phyloP scores from a whole-genome alignment of 2,797 vertebrate species.

The Chiroxiphia lanceolata region DNA sequence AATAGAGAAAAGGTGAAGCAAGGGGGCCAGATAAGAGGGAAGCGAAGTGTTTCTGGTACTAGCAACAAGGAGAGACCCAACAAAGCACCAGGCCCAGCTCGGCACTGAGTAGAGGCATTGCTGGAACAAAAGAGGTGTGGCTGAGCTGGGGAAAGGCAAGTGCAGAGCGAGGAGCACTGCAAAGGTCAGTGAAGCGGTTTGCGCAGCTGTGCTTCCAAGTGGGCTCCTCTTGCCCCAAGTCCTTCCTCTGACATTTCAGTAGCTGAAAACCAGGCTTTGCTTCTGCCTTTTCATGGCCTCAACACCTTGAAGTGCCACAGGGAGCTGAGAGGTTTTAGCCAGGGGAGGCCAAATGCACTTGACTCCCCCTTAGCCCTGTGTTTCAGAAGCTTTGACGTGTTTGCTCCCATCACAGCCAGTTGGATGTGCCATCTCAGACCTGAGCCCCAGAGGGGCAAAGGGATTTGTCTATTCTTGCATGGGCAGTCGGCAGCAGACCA shows the following conservation, averaged over 20 bases:
- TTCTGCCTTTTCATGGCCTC: neutral
- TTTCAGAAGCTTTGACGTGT: neutral
- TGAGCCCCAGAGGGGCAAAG: neutral
- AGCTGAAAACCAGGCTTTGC: neutral
- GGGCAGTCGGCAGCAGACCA: neutral
- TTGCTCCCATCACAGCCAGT: accelerated
- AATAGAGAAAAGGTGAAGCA: constrained; percentile 37
- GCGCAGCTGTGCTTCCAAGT: neutral
- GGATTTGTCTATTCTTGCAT: neutral
- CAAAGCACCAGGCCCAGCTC: neutral
- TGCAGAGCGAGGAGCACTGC: neutral
- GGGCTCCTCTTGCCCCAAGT: neutral
- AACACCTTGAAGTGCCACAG: neutral
- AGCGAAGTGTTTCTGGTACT: neutral
- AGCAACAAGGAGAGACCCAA: neutral
- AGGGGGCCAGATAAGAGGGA: constrained; percentile 19
- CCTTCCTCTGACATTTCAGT: neutral
- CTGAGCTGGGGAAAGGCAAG: neutral
- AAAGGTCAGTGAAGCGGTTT: neutral
- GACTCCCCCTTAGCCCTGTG: neutral
- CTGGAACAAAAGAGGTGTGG: neutral
- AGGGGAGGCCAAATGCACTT: neutral
- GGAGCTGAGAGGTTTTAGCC: neutral
- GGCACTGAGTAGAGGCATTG: accelerated
- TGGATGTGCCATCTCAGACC: neutral